These are phyloP conservation scores for Sceloporus undulatus DNA, from an alignment of 2,113 vertebrate genomes.

Conservation along the genomic window DNA sequence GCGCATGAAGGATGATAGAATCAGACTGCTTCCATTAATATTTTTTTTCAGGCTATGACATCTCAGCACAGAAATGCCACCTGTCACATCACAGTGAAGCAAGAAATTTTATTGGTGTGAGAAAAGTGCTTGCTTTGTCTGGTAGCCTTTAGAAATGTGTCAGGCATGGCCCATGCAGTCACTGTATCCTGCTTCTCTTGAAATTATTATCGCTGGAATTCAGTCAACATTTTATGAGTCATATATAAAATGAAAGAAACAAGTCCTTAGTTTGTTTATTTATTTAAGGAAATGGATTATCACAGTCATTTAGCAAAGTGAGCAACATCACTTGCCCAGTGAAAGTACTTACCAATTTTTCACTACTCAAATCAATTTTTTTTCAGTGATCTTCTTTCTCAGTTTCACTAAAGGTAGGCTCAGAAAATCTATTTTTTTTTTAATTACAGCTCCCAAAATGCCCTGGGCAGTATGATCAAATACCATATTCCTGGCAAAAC, in stretches of 20 bases:
- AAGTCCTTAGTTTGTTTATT: neutral
- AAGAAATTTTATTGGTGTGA: conserved; percentile 16
- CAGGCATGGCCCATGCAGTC: neutral
- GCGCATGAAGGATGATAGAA: conserved; percentile 41
- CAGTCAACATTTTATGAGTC: neutral
- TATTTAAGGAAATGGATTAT: conserved; percentile 18
- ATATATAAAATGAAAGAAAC: neutral
- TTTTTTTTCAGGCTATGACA: conserved; percentile 42
- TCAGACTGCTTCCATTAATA: conserved; percentile 38
- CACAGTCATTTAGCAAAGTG: neutral
- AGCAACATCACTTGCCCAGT: neutral
- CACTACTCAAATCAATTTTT: neutral
- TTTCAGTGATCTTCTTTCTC: no score
- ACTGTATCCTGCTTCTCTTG: neutral
- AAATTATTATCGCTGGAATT: neutral
- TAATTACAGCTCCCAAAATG: no score
- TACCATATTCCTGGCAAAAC: no score
- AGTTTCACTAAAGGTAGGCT: no score
- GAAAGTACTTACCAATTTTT: neutral
- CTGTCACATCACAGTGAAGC: conserved; percentile 44
- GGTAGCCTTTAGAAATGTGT: conserved; percentile 21
- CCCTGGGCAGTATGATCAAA: no score
- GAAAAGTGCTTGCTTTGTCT: neutral
- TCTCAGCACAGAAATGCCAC: conserved; percentile 19
- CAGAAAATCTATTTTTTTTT: no score